These are phyloP conservation scores for Rhizoglyphus robini DNA, from an alignment of 1,140 invertebrate genomes.

Conservation along the genomic window DNA sequence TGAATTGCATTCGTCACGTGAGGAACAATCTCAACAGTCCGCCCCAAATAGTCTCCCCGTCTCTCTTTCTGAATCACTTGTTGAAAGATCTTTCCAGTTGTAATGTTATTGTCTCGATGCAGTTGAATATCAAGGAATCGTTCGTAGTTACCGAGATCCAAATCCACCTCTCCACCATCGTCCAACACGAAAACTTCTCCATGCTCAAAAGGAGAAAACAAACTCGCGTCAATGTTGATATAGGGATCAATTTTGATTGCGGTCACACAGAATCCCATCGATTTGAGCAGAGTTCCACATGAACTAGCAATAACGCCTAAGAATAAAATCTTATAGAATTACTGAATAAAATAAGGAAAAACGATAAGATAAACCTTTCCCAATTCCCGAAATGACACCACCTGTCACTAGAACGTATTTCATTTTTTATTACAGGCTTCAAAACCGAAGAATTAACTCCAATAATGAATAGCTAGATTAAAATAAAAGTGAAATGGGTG, in stretches of 20 bases:
- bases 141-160: slow-evolving; percentile 98
- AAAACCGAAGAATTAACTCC: too few species aligned
- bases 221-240: slow-evolving; percentile 96
- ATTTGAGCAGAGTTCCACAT: slow-evolving; percentile 84
- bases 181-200: slow-evolving; percentile 98
- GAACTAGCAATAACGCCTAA: slow-evolving; percentile 89
- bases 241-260: slow-evolving; percentile 99
- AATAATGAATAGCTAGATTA: neutral
- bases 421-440: too few species aligned
- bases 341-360: too few species aligned
- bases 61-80: slow-evolving; percentile 85
- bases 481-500: neutral
- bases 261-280: slow-evolving; percentile 78
- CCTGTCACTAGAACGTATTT: slow-evolving; percentile 96
- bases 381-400: slow-evolving; percentile 93
- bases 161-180: slow-evolving; percentile 97
- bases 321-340: too few species aligned
- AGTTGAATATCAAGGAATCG: slow-evolving; percentile 89
- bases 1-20: slow-evolving; percentile 97
- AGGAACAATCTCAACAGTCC: slow-evolving; percentile 99
- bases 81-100: slow-evolving; percentile 98
- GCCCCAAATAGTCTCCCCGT: slow-evolving; percentile 86
- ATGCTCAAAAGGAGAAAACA: slow-evolving; percentile 96
- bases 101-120: slow-evolving; percentile 94
- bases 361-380: too few species aligned